Base-by-base conservation (phyloP, 2,888 invertebrate genomes). In the Hemithea aestivaria region DNA sequence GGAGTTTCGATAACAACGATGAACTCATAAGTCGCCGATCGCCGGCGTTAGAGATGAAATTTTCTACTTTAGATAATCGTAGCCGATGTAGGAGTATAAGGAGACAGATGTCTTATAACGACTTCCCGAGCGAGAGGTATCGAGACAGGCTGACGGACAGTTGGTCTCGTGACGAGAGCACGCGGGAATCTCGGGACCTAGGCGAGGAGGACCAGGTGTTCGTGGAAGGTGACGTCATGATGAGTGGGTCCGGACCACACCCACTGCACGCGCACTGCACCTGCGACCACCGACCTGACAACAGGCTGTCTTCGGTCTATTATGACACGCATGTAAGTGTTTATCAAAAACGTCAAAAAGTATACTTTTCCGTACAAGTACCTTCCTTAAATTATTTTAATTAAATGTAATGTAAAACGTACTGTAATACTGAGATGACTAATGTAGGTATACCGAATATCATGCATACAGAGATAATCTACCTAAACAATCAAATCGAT, bases 41-140 rank as follows among this genome's bases (percentile, higher is more conserved):
- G 21, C 75, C 80, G 1, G 64, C 62, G 28, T 53, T 73, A 48
- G 75, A 73, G 47, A 77, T 76, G 56, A 87, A 85, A 58, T 87
- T 82, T 68, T 87, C 85, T 38, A 87, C 87, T 40, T 60, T 87
- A 58, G 87, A 87, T 62, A 84, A 83, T 56, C 77, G 84, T 35
- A 83, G 79, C 61, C 73, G 82, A 47, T 82, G 84, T 72, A 74
- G 76, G 51, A 78, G 78, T 62, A 83, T 87, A 57, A 75, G 73
- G 53, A 73, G 87, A 50, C 87, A 87, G 65, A 74, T 87, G 81
- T 88, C 88, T 35, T 87, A 79, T 62, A 87, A 83, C 58, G 87
- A 88, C 58, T 84, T 88, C 66, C 80, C 82, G 41, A 83, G 71
- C 53, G 87, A 87, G 48, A 66, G 84, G 42, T 78, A 62, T 56